These are phyloP conservation scores for Heliconius eleuchia DNA, from an alignment of 1,140 invertebrate genomes.

Conservation along the genomic window DNA sequence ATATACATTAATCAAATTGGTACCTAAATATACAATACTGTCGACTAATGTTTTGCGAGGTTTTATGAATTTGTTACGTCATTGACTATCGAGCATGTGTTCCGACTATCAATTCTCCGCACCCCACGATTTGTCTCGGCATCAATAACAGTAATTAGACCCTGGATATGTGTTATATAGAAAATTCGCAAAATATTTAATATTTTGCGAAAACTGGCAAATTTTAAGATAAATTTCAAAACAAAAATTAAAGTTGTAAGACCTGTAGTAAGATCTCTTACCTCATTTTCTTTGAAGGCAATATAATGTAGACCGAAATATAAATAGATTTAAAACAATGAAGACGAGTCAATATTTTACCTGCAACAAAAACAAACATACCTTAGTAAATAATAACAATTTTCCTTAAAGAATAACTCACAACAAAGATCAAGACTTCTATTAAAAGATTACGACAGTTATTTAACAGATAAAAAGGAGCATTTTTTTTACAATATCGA, in stretches of 20 bases:
- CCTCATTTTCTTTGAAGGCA: background rate
- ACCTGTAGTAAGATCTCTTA: background rate
- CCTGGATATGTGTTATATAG: background rate
- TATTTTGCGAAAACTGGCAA: background rate
- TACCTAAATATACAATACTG: constrained; percentile 40
- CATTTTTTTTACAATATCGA: background rate
- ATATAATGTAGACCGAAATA: background rate
- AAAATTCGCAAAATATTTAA: background rate
- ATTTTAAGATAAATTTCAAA: background rate
- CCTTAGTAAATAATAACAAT: background rate
- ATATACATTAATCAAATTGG: constrained; percentile 50
- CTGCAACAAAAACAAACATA: constrained; percentile 7
- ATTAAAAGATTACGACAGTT: constrained; percentile 4
- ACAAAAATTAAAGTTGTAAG: background rate
- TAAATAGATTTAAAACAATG: background rate
- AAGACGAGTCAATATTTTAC: background rate
- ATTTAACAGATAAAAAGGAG: constrained; percentile 5
- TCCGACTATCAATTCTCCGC: constrained; percentile 25
- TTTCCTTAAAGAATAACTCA: background rate
- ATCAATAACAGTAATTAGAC: background rate
- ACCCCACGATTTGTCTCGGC: constrained; percentile 7
- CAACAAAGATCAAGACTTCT: constrained; percentile 6
- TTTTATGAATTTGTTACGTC: constrained; percentile 37
- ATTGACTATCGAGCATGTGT: constrained; percentile 29
- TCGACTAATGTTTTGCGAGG: constrained; percentile 37